Base-by-base conservation (phyloP, 2,113 vertebrate species). In the Nerophis ophidion region DNA sequence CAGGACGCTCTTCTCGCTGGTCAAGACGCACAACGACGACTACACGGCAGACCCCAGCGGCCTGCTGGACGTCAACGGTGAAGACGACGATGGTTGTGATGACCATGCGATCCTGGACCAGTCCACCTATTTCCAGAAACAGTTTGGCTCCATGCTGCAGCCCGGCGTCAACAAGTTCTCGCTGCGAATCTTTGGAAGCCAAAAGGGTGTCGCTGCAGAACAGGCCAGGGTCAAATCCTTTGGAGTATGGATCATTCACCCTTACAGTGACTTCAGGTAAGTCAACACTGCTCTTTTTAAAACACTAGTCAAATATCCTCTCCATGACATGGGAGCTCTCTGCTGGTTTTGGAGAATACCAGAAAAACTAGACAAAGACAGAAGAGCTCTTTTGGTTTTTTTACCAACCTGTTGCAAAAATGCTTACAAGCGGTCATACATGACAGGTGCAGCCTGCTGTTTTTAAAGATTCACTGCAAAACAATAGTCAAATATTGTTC, bases 181-280 rank as follows among this genome's bases (percentile, higher is more conserved):
- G 53, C 86, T 98, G 71, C 93, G 96, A 62, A 93, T 97, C 92
- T 98, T 96, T 57, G 95, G 96, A 56, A 98, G 96, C 79, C 93
- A 97, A 74, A 95, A 94, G 81, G 96, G 94, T 26, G 93, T 98
- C 50, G 93, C 94, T 74, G 94, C 92, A 19, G 96, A 98, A 77
- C 96, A 98, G 85, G 93, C 92, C 77, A 89, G 96, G 89, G 93
- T 98, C 85, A 95, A 92, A 81, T 93, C 95, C 80, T 93, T 94
- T 79, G 95, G 95, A 70, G 93, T 96, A 81, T 98, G 95, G 94
- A 96, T 98, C 79, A 98, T 98, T 74, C 96, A 98, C 82, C 96
- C 95, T 0, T 97, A 97, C 90, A 98, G 96, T 71, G 93, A 98
- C 80, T 98, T 98, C 92, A 97, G 96, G 96, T 98, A 92, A 16